Conservation (phyloP, 2,113 vertebrate species). For the Strigops habroptila region DNA sequence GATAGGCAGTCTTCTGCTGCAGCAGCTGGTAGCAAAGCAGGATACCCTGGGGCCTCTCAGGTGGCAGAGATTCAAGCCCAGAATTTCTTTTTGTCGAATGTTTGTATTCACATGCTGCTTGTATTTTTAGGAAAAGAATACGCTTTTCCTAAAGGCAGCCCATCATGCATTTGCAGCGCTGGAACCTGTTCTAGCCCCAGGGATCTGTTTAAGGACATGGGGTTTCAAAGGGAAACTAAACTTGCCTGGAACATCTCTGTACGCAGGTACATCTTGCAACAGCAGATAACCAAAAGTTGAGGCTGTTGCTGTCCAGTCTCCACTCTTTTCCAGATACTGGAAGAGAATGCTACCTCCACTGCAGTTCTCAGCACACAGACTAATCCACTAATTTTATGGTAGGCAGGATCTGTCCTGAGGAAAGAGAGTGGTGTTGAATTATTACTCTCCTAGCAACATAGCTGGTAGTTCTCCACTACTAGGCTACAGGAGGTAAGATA, state of each 20-base stretch:
- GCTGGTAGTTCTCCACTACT: not conserved
- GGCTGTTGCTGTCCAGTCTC: not conserved
- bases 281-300: not conserved
- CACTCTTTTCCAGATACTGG: not conserved
- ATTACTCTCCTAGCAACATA: not conserved
- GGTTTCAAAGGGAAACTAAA: not conserved
- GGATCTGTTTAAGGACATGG: not conserved
- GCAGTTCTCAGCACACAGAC: not conserved
- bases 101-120: not conserved
- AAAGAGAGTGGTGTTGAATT: not conserved
- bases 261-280: not conserved
- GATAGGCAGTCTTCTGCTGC: not conserved
- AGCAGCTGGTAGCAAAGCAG: slow-evolving; percentile 18
- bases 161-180: not conserved
- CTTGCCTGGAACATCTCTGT: not conserved
- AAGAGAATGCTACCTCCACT: not conserved
- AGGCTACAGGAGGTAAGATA: not conserved
- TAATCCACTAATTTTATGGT: not conserved
- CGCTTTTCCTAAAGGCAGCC: not conserved
- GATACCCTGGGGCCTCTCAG: not conserved
- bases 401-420: not conserved
- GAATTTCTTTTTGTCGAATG: not conserved
- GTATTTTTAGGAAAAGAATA: not conserved
- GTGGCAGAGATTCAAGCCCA: not conserved
- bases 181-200: not conserved